Percentiles rank a stretch among this genome's conserved stretches.
phyloP scores from a whole-genome alignment of 2,797 vertebrate genomes.

The Enoplosus armatus region DNA sequence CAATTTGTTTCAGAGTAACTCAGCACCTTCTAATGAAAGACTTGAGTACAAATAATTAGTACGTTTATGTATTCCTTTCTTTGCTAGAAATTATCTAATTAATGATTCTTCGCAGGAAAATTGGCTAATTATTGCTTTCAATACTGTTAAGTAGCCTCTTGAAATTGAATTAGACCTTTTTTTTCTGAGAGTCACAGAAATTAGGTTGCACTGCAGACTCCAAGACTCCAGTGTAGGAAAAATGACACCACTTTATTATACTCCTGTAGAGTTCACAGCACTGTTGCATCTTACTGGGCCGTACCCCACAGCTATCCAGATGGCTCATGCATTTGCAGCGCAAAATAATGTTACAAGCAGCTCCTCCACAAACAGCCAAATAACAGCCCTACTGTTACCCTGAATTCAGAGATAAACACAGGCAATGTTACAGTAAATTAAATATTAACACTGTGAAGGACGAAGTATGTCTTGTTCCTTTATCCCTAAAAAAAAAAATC shows the following conservation, averaged over 20 bases:
- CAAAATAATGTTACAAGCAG: constrained; percentile 28
- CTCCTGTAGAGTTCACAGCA: constrained; percentile 45
- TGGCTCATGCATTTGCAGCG: constrained; percentile 41
- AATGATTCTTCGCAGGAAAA: constrained; percentile 38
- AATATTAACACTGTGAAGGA: constrained; percentile 7
- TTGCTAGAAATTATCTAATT: constrained; percentile 25
- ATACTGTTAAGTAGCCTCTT: constrained; percentile 39
- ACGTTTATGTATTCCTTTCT: constrained; percentile 12
- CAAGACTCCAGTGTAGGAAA: background rate
- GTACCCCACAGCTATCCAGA: constrained; percentile 51
- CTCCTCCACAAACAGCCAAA: constrained; percentile 23
- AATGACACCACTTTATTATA: constrained; percentile 35
- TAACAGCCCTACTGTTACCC: constrained; percentile 36
- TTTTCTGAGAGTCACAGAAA: constrained; percentile 45
- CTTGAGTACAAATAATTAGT: constrained; percentile 2
- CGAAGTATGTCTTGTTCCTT: background rate
- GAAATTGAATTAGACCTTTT: constrained; percentile 49
- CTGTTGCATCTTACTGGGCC: constrained; percentile 29
- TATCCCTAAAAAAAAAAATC: background rate
- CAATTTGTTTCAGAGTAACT: constrained; percentile 17
- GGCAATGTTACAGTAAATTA: constrained; percentile 8
- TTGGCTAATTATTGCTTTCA: constrained; percentile 38
- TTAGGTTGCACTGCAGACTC: constrained; percentile 46
- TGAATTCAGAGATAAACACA: constrained; percentile 37
- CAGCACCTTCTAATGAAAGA: constrained; percentile 18